Conservation (phyloP, 2,888 invertebrate species). For the Melinopterus prodromus region DNA sequence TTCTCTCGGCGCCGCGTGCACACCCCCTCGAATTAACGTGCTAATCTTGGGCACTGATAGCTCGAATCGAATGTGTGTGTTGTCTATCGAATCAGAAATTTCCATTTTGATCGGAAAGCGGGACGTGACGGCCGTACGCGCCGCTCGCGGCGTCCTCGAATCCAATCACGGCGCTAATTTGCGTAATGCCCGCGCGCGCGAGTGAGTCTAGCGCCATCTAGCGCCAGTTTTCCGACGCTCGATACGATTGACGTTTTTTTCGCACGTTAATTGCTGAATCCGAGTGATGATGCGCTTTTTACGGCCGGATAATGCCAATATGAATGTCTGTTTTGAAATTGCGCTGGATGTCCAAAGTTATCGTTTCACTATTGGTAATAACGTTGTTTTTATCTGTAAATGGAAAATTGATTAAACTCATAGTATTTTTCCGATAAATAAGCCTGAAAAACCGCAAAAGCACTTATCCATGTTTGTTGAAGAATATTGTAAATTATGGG, state of each 20-base stretch:
- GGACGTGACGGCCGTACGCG: background rate
- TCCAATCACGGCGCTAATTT: conserved; percentile 4
- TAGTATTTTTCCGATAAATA: no score
- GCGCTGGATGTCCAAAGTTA: no score
- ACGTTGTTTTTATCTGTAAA: no score
- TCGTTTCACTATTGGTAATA: no score
- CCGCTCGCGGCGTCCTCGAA: background rate
- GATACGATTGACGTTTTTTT: background rate
- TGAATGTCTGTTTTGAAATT: background rate
- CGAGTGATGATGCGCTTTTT: background rate
- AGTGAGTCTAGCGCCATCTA: background rate
- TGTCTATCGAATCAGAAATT: background rate
- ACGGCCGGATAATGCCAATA: background rate
- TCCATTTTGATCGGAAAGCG: background rate
- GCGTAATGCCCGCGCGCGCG: background rate
- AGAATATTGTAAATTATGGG: no score
- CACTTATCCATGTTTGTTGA: no score
- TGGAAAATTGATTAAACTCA: no score
- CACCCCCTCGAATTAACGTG: background rate
- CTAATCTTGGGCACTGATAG: background rate
- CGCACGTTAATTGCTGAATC: background rate
- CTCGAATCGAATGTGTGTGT: background rate
- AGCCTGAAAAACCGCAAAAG: no score
- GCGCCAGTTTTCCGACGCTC: background rate
- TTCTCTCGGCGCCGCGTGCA: background rate